Evolutionary conservation across 2,888 invertebrate genomes (phyloP), one percentile per base, ranked within the genome.

Genomic region (Phoronis australis): DNA sequence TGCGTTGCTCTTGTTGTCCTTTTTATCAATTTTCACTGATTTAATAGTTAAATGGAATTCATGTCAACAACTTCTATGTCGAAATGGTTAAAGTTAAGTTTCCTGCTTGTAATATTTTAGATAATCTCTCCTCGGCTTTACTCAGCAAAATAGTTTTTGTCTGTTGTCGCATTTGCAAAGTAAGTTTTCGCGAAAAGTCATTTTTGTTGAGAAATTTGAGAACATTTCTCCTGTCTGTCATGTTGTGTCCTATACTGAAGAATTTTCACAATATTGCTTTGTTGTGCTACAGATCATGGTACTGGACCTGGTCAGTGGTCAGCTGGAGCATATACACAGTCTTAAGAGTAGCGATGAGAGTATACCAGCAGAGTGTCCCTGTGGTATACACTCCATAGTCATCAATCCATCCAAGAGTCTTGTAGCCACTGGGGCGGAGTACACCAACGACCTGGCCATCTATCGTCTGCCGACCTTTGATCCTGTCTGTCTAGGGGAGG

Each of bases 311-410:
- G 84, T 86, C 25, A 90, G 88, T 35, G 86, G 89, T 47, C 84
- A 89, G 48, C 82, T 91, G 69, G 90, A 90, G 73, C 87, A 88
- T 56, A 94, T 95, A 73, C 94, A 94, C 12, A 90, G 90, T 1
- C 80, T 74, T 80, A 83, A 67, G 46, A 84, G 70, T 55, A 71
- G 71, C 50, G 55, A 58, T 18, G 62, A 67, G n/a, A 73, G 69
- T 53, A 39, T 44, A 12, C 62, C 69, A 20, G 71, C 76, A 18
- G 65, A 62, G n/a, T 72, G 69, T 55, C 70, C 73, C 67, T 89
- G 90, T 65, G 95, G 95, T 20, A 90, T 96, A 59, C 94, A 96
- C 80, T 88, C 91, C 50, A 86, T 95, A 60, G 88, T 92, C 78
- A 86, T 95, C 54, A 96, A 96, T 80, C 94, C 95, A 18, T 94